These are phyloP conservation scores for Mastigias papua DNA, from an alignment of 30 jellyfish, hydroid and myxozoan genomes.

Conservation along the genomic window DNA sequence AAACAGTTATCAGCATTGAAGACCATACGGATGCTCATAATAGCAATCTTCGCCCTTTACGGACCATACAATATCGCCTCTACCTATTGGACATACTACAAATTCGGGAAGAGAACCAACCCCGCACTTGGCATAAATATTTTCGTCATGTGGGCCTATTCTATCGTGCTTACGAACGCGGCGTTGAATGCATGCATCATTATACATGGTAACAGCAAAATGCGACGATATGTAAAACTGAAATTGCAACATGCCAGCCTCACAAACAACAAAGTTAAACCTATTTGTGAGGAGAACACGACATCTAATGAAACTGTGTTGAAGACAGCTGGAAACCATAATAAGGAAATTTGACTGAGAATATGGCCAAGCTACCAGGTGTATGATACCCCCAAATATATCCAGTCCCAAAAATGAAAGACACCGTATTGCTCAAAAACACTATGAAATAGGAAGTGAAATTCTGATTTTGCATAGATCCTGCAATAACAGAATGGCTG, in stretches of 20 bases:
- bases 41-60: slow-evolving; percentile 45
- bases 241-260: background rate
- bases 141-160: slow-evolving; percentile 14
- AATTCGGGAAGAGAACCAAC: background rate
- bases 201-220: slow-evolving; percentile 29
- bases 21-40: slow-evolving; percentile 35
- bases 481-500: no score
- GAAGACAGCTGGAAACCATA: no score
- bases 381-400: no score
- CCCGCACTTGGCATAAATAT: slow-evolving; percentile 17
- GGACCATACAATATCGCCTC: slow-evolving; percentile 55
- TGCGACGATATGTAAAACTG: background rate
- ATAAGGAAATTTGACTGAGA: no score
- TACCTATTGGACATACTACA: slow-evolving; percentile 42
- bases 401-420: no score
- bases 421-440: no score
- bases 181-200: slow-evolving; percentile 48
- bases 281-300: background rate
- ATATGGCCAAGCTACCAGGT: no score
- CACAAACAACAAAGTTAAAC: background rate
- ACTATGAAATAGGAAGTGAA: no score
- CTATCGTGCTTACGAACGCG: slow-evolving; percentile 54
- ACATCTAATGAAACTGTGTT: background rate
- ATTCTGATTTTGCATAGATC: no score
- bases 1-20: slow-evolving; percentile 37